Conservation (phyloP, 1,140 invertebrate species). For the Venustaconcha ellipsiformis region DNA sequence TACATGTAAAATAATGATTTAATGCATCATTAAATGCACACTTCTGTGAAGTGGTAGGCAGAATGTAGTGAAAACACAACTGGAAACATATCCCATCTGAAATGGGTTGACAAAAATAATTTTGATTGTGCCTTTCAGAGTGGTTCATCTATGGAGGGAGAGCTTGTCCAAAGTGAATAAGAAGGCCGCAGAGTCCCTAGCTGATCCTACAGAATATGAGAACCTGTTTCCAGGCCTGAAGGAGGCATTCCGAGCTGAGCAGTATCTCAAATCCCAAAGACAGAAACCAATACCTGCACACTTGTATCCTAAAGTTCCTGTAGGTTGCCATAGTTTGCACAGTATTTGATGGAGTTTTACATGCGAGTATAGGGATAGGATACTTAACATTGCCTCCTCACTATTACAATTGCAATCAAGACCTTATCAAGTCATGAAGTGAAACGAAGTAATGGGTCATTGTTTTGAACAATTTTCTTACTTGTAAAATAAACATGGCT, state of each 20-base stretch:
- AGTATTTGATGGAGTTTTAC: not conserved
- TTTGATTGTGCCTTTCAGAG: constrained; percentile 39
- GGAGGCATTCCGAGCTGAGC: constrained; percentile 82
- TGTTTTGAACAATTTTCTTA: too few relatives aligned
- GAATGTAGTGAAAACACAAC: too few relatives aligned
- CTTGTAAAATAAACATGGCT: too few relatives aligned
- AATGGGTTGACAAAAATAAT: too few relatives aligned
- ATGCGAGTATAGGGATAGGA: not conserved
- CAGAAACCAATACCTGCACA: constrained; percentile 53
- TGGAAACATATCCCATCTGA: too few relatives aligned
- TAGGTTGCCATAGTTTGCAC: constrained; percentile 39
- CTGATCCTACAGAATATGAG: constrained; percentile 95
- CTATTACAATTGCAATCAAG: not conserved
- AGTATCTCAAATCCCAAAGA: constrained; percentile 58
- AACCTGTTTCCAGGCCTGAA: constrained; percentile 93
- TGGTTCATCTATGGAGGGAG: constrained; percentile 64
- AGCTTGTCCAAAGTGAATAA: constrained; percentile 57
- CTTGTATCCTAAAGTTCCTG: constrained; percentile 55
- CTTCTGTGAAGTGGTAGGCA: too few relatives aligned
- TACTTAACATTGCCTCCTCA: not conserved
- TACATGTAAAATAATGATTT: too few relatives aligned
- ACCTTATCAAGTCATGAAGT: too few relatives aligned
- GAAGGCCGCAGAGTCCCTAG: constrained; percentile 92
- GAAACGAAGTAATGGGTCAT: too few relatives aligned
- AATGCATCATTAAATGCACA: too few relatives aligned